These are phyloP conservation scores for Pelobates cultripes DNA, from an alignment of 2,797 vertebrate genomes.

Conservation along the genomic window DNA sequence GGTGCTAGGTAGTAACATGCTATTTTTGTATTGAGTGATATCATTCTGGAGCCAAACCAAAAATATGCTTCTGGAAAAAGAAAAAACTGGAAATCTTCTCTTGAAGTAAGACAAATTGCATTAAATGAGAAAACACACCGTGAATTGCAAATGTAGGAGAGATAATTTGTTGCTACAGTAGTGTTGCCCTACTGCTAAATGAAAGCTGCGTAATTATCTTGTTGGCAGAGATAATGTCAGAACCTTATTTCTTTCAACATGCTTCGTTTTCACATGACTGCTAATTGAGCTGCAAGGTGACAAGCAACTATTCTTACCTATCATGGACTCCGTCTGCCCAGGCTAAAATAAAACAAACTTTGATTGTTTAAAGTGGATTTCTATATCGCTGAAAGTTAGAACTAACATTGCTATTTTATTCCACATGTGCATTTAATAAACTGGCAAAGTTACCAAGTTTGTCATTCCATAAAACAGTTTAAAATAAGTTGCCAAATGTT, in stretches of 20 bases:
- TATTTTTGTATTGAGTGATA: conserved; percentile 5
- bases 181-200: conserved; percentile 86
- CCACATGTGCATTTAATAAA: too few species aligned
- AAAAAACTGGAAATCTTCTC: conserved; percentile 79
- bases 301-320: conserved; percentile 79
- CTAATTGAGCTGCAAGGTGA: conserved; percentile 87
- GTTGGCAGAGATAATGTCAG: conserved; percentile 84
- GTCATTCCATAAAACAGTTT: too few species aligned
- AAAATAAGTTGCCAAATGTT: too few species aligned
- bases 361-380: too few species aligned
- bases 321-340: conserved; percentile 70
- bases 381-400: too few species aligned
- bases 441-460: too few species aligned
- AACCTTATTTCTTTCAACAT: conserved; percentile 85
- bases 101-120: conserved; percentile 85
- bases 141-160: conserved; percentile 84
- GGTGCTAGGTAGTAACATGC: background rate
- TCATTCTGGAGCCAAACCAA: conserved; percentile 67
- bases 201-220: conserved; percentile 86
- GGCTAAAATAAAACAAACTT: background rate
- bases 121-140: conserved; percentile 84
- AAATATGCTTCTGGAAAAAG: conserved; percentile 70
- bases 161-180: conserved; percentile 85
- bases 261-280: conserved; percentile 81
- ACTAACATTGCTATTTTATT: too few species aligned